Percentiles rank a stretch among this genome's conserved stretches.
Evolutionary conservation across 1,140 invertebrate species (phyloP).

Genomic region (Helicoverpa armigera): DNA sequence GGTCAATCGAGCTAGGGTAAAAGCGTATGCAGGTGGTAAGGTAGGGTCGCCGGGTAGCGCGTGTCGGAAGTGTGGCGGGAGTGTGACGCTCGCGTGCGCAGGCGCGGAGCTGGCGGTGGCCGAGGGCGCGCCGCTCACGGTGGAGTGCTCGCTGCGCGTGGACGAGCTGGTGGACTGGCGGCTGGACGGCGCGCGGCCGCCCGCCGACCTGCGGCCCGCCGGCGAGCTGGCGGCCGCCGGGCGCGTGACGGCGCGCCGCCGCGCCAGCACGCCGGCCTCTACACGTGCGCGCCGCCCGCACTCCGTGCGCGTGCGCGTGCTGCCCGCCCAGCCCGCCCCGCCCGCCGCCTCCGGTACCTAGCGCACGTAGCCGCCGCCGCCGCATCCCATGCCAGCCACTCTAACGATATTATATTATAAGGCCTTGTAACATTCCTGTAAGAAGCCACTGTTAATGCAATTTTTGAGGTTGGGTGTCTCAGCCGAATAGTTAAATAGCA

Average conservation of each 20-base stretch:
- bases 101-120: slow-evolving; percentile 46
- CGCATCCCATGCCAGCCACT: not conserved
- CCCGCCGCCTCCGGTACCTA: slow-evolving; percentile 47
- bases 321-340: slow-evolving; percentile 60
- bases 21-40: too few species aligned
- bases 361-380: slow-evolving; percentile 39
- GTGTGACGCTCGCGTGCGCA: slow-evolving; percentile 1
- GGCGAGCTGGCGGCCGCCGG: slow-evolving; percentile 47
- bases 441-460: not conserved
- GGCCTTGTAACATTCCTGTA: slow-evolving; percentile 2
- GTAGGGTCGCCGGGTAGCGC: not conserved
- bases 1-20: too few species aligned
- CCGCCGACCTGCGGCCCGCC: slow-evolving; percentile 40
- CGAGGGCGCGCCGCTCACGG: slow-evolving; percentile 53
- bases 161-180: slow-evolving; percentile 57
- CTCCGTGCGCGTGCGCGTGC: slow-evolving; percentile 83
- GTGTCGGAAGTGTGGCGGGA: not conserved
- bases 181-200: slow-evolving; percentile 63
- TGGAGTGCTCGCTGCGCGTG: slow-evolving; percentile 59
- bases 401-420: too few species aligned
- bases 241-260: slow-evolving; percentile 46
- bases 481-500: too few species aligned
- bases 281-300: slow-evolving; percentile 89
- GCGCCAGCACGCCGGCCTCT: slow-evolving; percentile 84
- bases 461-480: too few species aligned